A percentile compares a stretch with the other conserved stretches of the same genome.
These are phyloP conservation scores for Agrochola macilenta DNA, from an alignment of 2,888 invertebrate species.

Conservation along the genomic window DNA sequence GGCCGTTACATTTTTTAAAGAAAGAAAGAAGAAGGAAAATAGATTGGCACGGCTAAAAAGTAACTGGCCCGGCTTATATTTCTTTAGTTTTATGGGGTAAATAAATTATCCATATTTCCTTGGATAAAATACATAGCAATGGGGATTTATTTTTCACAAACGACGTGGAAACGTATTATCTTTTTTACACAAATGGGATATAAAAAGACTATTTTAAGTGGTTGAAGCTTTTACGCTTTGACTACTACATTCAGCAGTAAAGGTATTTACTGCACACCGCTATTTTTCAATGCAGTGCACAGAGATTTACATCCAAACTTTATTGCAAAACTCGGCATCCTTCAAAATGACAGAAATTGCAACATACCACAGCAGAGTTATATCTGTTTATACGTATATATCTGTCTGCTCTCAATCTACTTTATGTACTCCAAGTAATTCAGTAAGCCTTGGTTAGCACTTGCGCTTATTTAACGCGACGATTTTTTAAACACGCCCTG, in stretches of 20 bases:
- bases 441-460: neutral
- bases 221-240: neutral
- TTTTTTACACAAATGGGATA: neutral
- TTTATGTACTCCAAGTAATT: slow-evolving; percentile 50
- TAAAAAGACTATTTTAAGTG: no score
- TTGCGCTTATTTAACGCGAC: neutral
- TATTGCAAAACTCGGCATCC: slow-evolving; percentile 23
- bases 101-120: neutral
- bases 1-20: neutral
- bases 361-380: slow-evolving; percentile 28
- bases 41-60: no score
- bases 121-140: neutral
- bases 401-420: slow-evolving; percentile 51
- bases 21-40: neutral
- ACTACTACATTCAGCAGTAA: neutral
- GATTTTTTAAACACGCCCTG: no score
- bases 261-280: neutral
- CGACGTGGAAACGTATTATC: neutral
- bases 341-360: slow-evolving; percentile 6
- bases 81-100: neutral
- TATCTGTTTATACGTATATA: slow-evolving; percentile 26
- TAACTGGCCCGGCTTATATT: neutral
- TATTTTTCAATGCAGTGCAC: slow-evolving; percentile 23
- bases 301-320: slow-evolving; percentile 24
- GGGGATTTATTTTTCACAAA: neutral